These are phyloP conservation scores for Notoglanidium macrostoma DNA, from an alignment of 2,797 vertebrate genomes.

Conservation along the genomic window DNA sequence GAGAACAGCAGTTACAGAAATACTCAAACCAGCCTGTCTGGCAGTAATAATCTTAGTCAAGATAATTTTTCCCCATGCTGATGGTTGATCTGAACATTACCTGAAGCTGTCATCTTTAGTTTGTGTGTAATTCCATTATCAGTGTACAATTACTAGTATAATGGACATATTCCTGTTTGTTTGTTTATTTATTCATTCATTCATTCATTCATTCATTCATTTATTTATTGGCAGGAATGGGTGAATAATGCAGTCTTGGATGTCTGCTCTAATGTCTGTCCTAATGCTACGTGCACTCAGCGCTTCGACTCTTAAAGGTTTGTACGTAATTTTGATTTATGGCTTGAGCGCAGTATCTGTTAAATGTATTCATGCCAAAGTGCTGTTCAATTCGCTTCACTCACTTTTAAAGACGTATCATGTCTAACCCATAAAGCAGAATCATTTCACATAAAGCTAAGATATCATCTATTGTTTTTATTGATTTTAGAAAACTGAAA, in stretches of 20 bases:
- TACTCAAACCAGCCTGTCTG: no score
- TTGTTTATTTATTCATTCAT: no score
- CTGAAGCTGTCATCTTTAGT: no score
- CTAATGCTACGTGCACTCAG: no score
- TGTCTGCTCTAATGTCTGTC: neutral
- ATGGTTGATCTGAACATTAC: neutral
- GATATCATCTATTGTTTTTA: no score
- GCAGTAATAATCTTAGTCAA: no score
- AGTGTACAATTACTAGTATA: neutral
- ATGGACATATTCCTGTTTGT: neutral
- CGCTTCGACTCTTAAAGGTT: neutral
- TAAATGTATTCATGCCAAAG: neutral
- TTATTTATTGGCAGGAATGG: neutral
- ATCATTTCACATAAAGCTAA: neutral
- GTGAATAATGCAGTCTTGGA: neutral
- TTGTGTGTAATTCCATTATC: no score
- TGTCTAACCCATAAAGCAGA: neutral
- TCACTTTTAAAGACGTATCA: neutral
- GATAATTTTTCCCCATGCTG: neutral
- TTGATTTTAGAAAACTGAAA: no score
- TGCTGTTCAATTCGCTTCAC: neutral
- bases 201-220: no score
- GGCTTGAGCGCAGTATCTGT: neutral
- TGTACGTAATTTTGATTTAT: no score
- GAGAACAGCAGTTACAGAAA: no score